Evolutionary conservation across 2,888 invertebrate genomes (phyloP).

Genomic region (Ophion ellenae): DNA sequence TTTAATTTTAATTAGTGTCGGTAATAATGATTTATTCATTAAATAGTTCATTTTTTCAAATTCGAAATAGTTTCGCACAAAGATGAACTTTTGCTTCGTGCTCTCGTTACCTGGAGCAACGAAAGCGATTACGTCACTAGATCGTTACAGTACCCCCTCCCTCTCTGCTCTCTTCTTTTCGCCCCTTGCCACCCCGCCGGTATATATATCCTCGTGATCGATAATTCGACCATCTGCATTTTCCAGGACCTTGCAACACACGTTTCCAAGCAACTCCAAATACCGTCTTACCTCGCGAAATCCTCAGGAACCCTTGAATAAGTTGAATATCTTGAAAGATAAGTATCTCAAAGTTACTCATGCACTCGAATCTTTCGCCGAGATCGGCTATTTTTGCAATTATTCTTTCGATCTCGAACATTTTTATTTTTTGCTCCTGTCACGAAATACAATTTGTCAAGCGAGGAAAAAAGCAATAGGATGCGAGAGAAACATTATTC

Average conservation of each 20-base stretch:
- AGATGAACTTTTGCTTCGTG: conserved; percentile 22
- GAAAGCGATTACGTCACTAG: conserved; percentile 51
- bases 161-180: not conserved
- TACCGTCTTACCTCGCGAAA: not conserved
- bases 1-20: not conserved
- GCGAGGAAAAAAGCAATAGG: not conserved
- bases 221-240: conserved; percentile 57
- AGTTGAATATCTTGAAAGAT: not conserved
- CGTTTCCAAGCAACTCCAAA: conserved; percentile 16
- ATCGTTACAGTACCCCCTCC: conserved; percentile 14
- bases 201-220: conserved; percentile 58
- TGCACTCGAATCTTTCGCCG: too few species aligned
- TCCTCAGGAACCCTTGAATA: not conserved
- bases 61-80: not conserved
- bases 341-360: not conserved
- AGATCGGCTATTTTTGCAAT: not conserved
- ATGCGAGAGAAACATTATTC: not conserved
- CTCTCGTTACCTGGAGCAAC: conserved; percentile 34
- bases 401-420: not conserved
- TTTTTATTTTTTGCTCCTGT: not conserved
- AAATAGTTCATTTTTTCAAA: not conserved
- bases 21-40: not conserved
- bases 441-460: not conserved
- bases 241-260: conserved; percentile 48
- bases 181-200: not conserved